phyloP scores from a whole-genome alignment of 2,888 invertebrate genomes.

The Noctua janthe region DNA sequence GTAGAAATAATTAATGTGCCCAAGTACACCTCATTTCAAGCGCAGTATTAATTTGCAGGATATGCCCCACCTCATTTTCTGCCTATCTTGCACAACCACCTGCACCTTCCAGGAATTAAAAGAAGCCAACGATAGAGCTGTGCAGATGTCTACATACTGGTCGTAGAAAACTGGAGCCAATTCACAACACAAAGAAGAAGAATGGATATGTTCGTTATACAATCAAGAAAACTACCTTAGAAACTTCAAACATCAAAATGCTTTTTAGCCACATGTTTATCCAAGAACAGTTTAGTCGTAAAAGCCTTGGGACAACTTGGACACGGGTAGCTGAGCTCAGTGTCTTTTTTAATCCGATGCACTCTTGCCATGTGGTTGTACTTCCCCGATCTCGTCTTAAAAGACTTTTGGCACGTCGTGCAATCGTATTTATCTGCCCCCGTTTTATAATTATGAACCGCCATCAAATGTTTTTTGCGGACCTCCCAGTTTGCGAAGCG shows the following conservation, averaged over 20 bases:
- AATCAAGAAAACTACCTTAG: slow-evolving; percentile 22
- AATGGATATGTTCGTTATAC: slow-evolving; percentile 4
- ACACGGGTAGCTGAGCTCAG: slow-evolving; percentile 87
- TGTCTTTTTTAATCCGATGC: slow-evolving; percentile 85
- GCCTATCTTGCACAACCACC: background rate
- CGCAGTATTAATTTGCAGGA: background rate
- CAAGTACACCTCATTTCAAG: background rate
- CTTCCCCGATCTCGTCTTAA: slow-evolving; percentile 86
- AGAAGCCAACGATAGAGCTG: background rate
- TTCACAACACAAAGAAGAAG: background rate
- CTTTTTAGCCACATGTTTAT: slow-evolving; percentile 89
- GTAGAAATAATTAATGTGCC: background rate
- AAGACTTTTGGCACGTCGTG: slow-evolving; percentile 84
- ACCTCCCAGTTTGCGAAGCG: slow-evolving; percentile 87
- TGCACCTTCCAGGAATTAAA: background rate
- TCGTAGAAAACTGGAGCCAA: background rate
- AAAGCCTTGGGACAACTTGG: slow-evolving; percentile 89
- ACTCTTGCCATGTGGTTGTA: slow-evolving; percentile 87
- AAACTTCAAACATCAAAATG: slow-evolving; percentile 83
- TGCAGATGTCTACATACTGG: background rate
- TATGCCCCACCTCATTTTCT: background rate
- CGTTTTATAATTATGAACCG: slow-evolving; percentile 85
- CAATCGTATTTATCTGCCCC: slow-evolving; percentile 87
- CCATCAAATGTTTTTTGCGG: slow-evolving; percentile 84
- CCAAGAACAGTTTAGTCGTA: slow-evolving; percentile 89